A percentile compares a stretch with the other conserved stretches of the same genome.
These are phyloP conservation scores for Orgyia antiqua DNA, from an alignment of 2,888 invertebrate species.

Conservation along the genomic window DNA sequence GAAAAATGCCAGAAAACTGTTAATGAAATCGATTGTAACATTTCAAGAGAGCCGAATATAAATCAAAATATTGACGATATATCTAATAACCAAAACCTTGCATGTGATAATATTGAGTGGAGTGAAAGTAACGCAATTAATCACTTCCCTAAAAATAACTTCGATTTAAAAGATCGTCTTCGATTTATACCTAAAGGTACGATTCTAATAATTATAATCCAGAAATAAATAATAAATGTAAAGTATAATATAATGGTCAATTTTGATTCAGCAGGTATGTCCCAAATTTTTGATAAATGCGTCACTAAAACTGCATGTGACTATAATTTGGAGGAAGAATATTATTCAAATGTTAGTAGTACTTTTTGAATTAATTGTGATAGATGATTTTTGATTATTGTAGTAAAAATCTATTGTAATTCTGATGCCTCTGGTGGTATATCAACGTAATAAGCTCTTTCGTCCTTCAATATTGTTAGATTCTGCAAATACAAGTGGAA, in stretches of 20 bases:
- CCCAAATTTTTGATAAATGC: conserved; percentile 67
- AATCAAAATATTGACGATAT: neutral
- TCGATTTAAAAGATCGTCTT: conserved; percentile 58
- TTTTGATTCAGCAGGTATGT: conserved; percentile 53
- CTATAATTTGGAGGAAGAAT: conserved; percentile 38
- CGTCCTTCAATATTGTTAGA: too few relatives aligned
- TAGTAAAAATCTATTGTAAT: too few relatives aligned
- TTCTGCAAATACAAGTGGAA: too few relatives aligned
- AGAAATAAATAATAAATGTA: neutral
- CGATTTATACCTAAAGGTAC: conserved; percentile 78
- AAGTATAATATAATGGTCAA: neutral
- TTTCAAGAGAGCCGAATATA: neutral
- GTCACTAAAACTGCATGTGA: conserved; percentile 30
- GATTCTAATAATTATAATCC: neutral
- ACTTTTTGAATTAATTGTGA: too few relatives aligned
- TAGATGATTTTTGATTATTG: too few relatives aligned
- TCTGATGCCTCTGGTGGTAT: too few relatives aligned
- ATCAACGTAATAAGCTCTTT: too few relatives aligned
- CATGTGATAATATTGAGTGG: neutral
- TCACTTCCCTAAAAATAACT: conserved; percentile 32
- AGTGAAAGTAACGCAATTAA: conserved; percentile 1
- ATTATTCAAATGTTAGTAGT: conserved; percentile 51
- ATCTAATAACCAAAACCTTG: too few relatives aligned
- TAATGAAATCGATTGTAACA: neutral
- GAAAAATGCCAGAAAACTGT: neutral